These are phyloP conservation scores for Petrophora chlorosata DNA, from an alignment of 2,888 invertebrate species.

Conservation along the genomic window DNA sequence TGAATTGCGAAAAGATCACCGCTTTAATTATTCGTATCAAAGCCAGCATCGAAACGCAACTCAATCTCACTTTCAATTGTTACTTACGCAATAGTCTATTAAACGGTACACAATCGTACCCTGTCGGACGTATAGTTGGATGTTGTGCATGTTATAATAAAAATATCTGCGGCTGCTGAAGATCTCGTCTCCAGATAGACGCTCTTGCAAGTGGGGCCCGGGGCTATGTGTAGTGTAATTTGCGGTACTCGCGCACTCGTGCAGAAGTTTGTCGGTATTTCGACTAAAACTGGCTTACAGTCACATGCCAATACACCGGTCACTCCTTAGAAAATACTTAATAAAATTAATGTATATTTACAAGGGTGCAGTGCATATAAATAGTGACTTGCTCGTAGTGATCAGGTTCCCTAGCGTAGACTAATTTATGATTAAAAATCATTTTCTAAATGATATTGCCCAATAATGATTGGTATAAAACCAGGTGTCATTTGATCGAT, in stretches of 20 bases:
- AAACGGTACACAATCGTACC: constrained; percentile 66
- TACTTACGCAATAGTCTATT: constrained; percentile 66
- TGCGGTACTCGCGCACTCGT: background rate
- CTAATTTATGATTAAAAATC: too few relatives aligned
- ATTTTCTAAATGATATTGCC: too few relatives aligned
- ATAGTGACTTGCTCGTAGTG: too few relatives aligned
- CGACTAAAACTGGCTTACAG: too few relatives aligned
- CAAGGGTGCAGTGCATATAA: too few relatives aligned
- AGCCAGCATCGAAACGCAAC: constrained; percentile 24
- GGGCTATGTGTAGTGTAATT: constrained; percentile 41
- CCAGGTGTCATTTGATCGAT: constrained; percentile 7
- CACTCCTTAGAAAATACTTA: too few relatives aligned
- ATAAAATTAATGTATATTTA: too few relatives aligned
- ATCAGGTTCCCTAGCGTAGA: too few relatives aligned
- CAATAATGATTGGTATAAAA: too few relatives aligned
- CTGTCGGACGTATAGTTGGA: constrained; percentile 65
- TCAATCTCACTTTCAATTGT: constrained; percentile 58
- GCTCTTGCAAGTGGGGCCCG: constrained; percentile 59
- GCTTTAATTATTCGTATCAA: constrained; percentile 24
- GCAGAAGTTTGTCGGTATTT: too few relatives aligned
- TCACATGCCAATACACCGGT: too few relatives aligned
- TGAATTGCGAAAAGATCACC: too few relatives aligned
- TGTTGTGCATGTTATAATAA: constrained; percentile 59
- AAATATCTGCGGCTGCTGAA: constrained; percentile 41
- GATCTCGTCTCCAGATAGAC: constrained; percentile 60